Percentiles rank a stretch among this genome's conserved stretches.
Conservation (phyloP, 2,113 vertebrate species). For the Falco punctatus region DNA sequence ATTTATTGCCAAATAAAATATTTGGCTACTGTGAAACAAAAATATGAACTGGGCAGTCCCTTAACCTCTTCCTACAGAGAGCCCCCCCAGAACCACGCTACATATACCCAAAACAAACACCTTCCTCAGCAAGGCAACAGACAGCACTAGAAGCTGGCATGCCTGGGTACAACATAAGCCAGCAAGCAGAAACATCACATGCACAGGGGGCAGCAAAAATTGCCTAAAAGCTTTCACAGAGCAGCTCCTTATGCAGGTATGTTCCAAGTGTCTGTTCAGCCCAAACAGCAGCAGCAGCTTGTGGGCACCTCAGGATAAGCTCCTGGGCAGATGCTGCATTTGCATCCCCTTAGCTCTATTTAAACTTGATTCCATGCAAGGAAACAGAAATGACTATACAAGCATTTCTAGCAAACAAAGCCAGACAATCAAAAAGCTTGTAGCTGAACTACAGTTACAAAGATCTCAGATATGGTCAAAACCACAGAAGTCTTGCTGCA, state of each 20-base stretch:
- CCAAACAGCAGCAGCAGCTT: neutral
- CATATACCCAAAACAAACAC: neutral
- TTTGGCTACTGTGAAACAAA: neutral
- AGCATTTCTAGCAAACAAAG: neutral
- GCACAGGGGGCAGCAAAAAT: neutral
- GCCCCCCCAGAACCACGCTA: neutral
- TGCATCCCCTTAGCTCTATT: neutral
- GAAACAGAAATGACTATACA: neutral
- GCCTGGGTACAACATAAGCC: neutral
- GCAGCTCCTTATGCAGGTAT: neutral
- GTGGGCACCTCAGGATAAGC: neutral
- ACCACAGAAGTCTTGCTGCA: neutral
- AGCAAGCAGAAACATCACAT: neutral
- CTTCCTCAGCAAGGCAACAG: neutral
- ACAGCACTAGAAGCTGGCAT: neutral
- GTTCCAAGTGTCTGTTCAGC: neutral
- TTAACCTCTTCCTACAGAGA: neutral
- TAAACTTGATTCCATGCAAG: neutral
- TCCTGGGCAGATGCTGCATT: neutral
- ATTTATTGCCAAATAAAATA: neutral
- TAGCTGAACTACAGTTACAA: neutral
- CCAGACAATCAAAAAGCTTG: neutral
- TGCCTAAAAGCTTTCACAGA: neutral
- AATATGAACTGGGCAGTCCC: neutral
- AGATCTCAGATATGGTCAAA: neutral